Base-by-base conservation (phyloP, 2,888 invertebrate genomes). In the Poecilus cupreus region DNA sequence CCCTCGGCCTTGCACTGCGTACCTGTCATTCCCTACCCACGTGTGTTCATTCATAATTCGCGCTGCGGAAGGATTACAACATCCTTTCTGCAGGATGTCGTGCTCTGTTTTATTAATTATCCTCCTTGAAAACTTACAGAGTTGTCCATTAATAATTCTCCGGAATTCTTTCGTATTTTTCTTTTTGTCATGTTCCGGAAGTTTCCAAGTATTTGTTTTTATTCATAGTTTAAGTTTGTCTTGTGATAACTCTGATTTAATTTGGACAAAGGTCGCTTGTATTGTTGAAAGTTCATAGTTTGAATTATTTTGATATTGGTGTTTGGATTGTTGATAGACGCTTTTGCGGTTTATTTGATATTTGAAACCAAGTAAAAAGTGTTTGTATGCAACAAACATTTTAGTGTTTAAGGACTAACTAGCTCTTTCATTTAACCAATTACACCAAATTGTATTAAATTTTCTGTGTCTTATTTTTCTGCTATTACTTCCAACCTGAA, bases 361-460 rank as follows among this genome's bases (percentile, higher is more conserved):
- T 60, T 24, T 60, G 60, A 60, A 13, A 24, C 6, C 6, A n/a
- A 3, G n/a, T 2, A n/a, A 26, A n/a, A 11, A 26, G 26, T n/a
- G n/a, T 60, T 60, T 60, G 60, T 60, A 60, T 60, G 26, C 60
- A 24, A 24, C 60, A 60, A 60, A 18, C 54, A 22, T 16, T 54
- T 54, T 20, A 54, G 24, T 60, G 13, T 60, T 60, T 60, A n/a
- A 43, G 11, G 22, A 13, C n/a, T 24, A 24, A 60, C 60, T 60
- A 24, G n/a, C 60, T 60, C 26, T 60, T 26, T 24, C n/a, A 60
- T 60, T 60, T 11, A 60, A 4, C 26, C 22, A 60, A 60, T 26
- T 60, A 60, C 60, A 13, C 24, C 26, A 13, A 43, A 60, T 60
- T 60, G 60, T 26, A 60, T 60, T 60, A 60, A 60, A 26, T 60